Base-by-base conservation (phyloP, 2,888 invertebrate species). In the Arctia plantaginis region DNA sequence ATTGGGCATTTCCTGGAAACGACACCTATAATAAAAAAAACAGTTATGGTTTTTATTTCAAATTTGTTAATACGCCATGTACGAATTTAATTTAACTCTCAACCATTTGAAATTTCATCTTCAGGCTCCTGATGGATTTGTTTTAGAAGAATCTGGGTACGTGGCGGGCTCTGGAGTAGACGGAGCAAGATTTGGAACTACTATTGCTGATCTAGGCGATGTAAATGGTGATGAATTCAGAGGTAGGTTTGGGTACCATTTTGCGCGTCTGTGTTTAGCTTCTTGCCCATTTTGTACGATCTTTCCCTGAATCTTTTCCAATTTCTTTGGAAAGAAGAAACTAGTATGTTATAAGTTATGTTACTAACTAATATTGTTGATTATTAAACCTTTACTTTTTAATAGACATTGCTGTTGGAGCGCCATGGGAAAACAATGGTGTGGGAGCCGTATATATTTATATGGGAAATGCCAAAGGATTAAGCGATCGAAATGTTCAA, bases 401-500 rank as follows among this genome's bases (percentile, higher is more conserved):
- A 91, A 39, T 84, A 97, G 97, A 97, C 89, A 89, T 97, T 55
- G 97, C 96, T 1, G 93, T 97, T 44, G 97, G 97, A 47, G 97
- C 97, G 2, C 97, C 97, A 0, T 97, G 96, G 91, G 97, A 97
- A 85, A 93, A 96, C 68, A 91, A 94, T 41, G 96, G 96, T 0
- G 79, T 79, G 44, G 97, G 97, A 8, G 96, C 95, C 0, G 96
- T 97, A 0, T 97, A 97, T 82, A 96, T 97, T 78, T 97, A 96
- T 86, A 95, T 93, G 83, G 97, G 97, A 0, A 90, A 88, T 35
- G 79, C 80, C 4, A 87, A 87, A 15, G 97, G 97, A 1, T 84
- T 97, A 0, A 88, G 85, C 15, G 85, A 80, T 3, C 83, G 90
- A 51, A 94, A 93, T 65, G 86, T 90, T 4, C 97, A 97, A 86